Evolutionary conservation across 1,140 invertebrate genomes (phyloP).

Genomic region (Neodiprion fabricii): DNA sequence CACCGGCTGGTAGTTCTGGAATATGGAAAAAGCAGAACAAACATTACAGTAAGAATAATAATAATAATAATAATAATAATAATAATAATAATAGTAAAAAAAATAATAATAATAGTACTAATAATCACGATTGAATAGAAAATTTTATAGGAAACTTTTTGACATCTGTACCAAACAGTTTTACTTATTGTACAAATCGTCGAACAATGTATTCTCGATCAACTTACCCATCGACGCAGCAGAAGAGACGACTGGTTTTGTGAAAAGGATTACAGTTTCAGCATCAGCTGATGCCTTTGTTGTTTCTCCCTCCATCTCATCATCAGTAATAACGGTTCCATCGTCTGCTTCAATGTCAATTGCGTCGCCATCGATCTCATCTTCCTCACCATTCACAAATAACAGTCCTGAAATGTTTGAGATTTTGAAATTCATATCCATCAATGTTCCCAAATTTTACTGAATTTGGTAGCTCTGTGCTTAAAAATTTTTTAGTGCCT

Average conservation of each 20-base stretch:
- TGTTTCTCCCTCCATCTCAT: constrained; percentile 72
- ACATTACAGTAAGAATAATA: neutral
- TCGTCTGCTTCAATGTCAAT: constrained; percentile 78
- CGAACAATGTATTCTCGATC: constrained; percentile 18
- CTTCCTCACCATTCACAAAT: constrained; percentile 72
- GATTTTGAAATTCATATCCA: neutral
- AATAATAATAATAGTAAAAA: neutral
- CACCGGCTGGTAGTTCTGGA: constrained; percentile 90
- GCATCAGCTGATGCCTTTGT: constrained; percentile 87
- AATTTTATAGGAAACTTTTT: neutral
- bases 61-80: neutral
- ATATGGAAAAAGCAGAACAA: constrained; percentile 38
- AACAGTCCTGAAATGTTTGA: neutral
- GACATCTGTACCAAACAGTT: constrained; percentile 21
- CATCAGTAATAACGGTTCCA: constrained; percentile 70
- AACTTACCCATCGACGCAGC: constrained; percentile 67
- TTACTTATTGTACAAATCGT: constrained; percentile 20
- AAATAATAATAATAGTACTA: neutral
- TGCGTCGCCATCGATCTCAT: constrained; percentile 78
- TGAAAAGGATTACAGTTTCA: constrained; percentile 92
- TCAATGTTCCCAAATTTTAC: neutral
- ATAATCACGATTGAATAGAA: constrained; percentile 17
- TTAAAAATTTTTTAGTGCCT: neutral
- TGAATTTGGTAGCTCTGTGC: neutral
- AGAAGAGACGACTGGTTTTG: constrained; percentile 74